Conservation (phyloP, 2,888 invertebrate genomes). For the Coleophora flavipennella region DNA sequence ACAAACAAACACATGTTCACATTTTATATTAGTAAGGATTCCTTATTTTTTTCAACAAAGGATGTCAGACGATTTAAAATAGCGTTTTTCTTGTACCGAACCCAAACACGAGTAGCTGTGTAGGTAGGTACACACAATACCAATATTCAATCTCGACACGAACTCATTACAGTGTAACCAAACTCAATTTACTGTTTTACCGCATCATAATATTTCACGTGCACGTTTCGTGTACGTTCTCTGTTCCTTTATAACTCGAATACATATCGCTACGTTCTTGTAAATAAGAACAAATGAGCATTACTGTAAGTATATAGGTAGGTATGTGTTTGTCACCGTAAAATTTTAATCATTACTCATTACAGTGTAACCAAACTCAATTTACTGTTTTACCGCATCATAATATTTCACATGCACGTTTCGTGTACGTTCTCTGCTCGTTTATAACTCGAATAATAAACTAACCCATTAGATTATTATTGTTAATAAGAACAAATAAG, state of each 20-base stretch:
- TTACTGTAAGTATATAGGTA: background rate
- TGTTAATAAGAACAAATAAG: too few relatives aligned
- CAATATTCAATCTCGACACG: conserved; percentile 44
- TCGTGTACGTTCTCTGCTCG: conserved; percentile 27
- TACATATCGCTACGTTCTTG: conserved; percentile 34
- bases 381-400: conserved; percentile 56
- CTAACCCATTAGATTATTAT: conserved; percentile 34
- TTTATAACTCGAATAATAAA: conserved; percentile 25
- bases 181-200: conserved; percentile 62
- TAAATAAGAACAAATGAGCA: conserved; percentile 32
- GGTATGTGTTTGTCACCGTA: too few relatives aligned
- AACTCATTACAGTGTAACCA: conserved; percentile 66
- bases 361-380: conserved; percentile 67
- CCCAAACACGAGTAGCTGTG: too few relatives aligned
- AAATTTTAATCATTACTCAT: too few relatives aligned
- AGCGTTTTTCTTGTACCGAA: too few relatives aligned
- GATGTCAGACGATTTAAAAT: too few relatives aligned
- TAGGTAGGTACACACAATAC: too few relatives aligned
- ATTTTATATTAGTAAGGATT: too few relatives aligned
- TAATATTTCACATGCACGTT: conserved; percentile 53
- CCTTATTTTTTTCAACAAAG: too few relatives aligned
- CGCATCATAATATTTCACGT: conserved; percentile 61
- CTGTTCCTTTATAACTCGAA: conserved; percentile 19
- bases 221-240: conserved; percentile 34
- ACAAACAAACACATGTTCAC: too few relatives aligned